Evolutionary conservation across 2,797 vertebrate species (phyloP), one percentile per base, ranked within the genome.

Genomic region (Atherinosoma microstoma): DNA sequence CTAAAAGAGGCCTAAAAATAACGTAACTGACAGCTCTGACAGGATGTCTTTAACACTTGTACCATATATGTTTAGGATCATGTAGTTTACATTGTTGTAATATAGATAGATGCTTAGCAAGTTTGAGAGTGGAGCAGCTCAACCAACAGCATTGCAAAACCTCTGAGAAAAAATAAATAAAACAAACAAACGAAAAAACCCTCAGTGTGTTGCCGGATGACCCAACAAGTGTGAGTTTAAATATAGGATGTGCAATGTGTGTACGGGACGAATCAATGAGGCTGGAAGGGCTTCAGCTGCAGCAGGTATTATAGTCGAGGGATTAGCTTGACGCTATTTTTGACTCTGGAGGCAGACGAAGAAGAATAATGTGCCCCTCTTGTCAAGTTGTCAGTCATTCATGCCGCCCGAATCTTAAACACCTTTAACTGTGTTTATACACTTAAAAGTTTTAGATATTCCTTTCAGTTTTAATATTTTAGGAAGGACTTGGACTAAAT

Each of bases 291-390:
- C 73, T 60, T 76, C 70, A 72, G 82, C 80, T 66, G 72, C 69
- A 83, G 27, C 91, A 94, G 88, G 87, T 94, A 93, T 85, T 84
- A 81, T 49, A 73, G 84, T 61, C 5, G n/a, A 66, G 76, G 92
- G 92, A 95, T 94, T 93, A 94, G 68, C 45, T 74, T 4, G 45
- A 69, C 67, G 87, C 92, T 95, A 95, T 95, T 94, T 94, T 78
- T 71, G 74, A 73, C 79, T 64, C 62, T 76, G 79, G 77, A 88
- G 77, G 62, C 79, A 74, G 76, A 80, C 13, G 3, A 24, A 69
- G 76, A 79, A 82, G 90, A 93, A 90, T 89, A 87, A 79, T 72
- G 65, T 76, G 70, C 32, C 69, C 84, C 75, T 63, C 56, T n/a
- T 57, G 60, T 65, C 78, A 70, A 67, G 38, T 29, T 79, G 74